A percentile compares a stretch with the other conserved stretches of the same genome.
phyloP scores from a whole-genome alignment of 2,888 invertebrate genomes.

The Lasioglossum marginatum region DNA sequence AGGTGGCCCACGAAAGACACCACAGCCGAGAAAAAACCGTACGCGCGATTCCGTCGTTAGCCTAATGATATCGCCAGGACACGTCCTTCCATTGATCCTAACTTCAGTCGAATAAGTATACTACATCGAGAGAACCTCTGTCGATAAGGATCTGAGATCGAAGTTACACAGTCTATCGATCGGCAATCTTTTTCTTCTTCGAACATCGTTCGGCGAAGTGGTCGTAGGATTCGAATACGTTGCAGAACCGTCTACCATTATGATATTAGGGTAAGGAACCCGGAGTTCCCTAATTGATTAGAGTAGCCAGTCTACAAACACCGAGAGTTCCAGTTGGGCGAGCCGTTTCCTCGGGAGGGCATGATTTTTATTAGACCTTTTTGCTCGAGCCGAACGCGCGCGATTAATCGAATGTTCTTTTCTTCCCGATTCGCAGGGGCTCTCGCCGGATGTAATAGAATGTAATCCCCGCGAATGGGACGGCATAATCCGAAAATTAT shows the following conservation, averaged over 20 bases:
- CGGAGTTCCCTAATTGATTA: slow-evolving; percentile 15
- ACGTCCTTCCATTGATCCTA: neutral
- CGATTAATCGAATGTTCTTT: slow-evolving; percentile 13
- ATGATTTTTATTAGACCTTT: neutral
- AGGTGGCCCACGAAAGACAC: slow-evolving; percentile 10
- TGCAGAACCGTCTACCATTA: slow-evolving; percentile 15
- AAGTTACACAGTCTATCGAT: neutral
- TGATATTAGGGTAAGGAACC: slow-evolving; percentile 7
- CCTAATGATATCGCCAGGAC: slow-evolving; percentile 1
- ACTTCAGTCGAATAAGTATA: neutral
- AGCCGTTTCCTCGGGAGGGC: neutral
- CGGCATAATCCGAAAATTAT: slow-evolving; percentile 40
- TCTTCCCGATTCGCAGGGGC: neutral
- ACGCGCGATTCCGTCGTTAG: slow-evolving; percentile 32
- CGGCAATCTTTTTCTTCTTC: neutral
- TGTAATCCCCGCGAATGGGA: slow-evolving; percentile 22
- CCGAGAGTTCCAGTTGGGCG: neutral
- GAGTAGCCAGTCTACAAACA: slow-evolving; percentile 18
- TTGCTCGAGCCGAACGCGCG: neutral
- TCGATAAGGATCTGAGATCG: neutral
- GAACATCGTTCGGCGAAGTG: neutral
- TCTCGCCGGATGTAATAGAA: neutral
- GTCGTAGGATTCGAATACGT: neutral
- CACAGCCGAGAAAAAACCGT: slow-evolving; percentile 12
- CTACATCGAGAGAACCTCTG: neutral